Conservation (phyloP, 2,888 invertebrate species). For the Brenthis hecate region DNA sequence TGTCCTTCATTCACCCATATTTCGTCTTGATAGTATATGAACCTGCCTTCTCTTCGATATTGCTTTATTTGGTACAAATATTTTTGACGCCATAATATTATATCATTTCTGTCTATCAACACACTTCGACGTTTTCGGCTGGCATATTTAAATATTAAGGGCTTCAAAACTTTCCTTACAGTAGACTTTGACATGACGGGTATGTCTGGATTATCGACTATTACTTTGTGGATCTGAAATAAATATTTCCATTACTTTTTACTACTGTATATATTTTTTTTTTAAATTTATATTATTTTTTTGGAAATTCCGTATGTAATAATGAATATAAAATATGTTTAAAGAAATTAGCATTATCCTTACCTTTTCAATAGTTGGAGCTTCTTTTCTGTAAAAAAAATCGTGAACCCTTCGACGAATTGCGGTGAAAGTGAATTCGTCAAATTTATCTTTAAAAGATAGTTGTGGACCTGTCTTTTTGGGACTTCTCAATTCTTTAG, state of each 20-base stretch:
- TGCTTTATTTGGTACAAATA: constrained; percentile 20
- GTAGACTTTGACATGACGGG: constrained; percentile 33
- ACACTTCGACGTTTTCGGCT: constrained; percentile 28
- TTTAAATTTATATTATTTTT: too few relatives aligned
- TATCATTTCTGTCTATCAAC: constrained; percentile 16
- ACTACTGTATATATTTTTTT: too few relatives aligned
- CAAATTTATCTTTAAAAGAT: neutral
- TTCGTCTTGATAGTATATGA: constrained; percentile 40
- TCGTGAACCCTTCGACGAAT: constrained; percentile 14
- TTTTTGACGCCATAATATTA: constrained; percentile 34
- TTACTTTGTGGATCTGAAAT: constrained; percentile 33
- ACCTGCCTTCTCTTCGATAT: constrained; percentile 31
- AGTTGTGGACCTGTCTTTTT: neutral
- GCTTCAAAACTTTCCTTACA: constrained; percentile 23
- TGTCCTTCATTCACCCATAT: constrained; percentile 40
- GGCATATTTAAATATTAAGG: constrained; percentile 24
- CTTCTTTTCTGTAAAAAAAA: constrained; percentile 12
- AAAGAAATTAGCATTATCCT: too few relatives aligned
- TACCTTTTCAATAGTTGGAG: too few relatives aligned
- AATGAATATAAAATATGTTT: too few relatives aligned
- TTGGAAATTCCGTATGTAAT: too few relatives aligned
- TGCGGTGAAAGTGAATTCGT: neutral
- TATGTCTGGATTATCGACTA: constrained; percentile 34
- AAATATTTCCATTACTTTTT: neutral
- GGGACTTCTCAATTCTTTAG: neutral